Conservation (phyloP, 1,140 invertebrate genomes). For the Nixonia krombeini region DNA sequence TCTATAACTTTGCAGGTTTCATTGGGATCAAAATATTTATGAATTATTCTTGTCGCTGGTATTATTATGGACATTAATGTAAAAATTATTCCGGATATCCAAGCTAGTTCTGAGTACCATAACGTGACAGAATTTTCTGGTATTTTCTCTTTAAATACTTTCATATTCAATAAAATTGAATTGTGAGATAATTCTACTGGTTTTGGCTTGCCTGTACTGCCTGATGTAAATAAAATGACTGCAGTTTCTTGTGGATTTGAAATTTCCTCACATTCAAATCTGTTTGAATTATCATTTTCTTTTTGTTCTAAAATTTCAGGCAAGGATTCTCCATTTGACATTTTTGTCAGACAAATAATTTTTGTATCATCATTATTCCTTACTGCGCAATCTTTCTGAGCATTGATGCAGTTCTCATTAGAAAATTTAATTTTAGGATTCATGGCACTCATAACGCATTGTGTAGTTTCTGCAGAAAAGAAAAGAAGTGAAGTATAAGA, state of each 20-base stretch:
- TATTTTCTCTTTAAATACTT: not conserved
- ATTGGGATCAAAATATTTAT: constrained; percentile 5
- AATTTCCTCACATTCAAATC: not conserved
- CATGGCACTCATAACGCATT: not conserved
- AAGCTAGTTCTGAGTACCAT: constrained; percentile 11
- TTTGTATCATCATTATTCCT: not conserved
- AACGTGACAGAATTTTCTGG: not conserved
- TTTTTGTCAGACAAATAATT: constrained; percentile 2
- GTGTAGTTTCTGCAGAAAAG: not conserved
- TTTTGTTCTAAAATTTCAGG: constrained; percentile 2
- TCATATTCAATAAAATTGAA: constrained; percentile 2
- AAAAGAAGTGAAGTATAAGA: too few species aligned
- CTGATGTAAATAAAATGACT: constrained; percentile 12
- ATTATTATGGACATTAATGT: not conserved
- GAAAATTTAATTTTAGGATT: constrained; percentile 21
- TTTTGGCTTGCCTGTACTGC: constrained; percentile 7
- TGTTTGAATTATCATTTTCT: not conserved
- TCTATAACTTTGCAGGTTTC: constrained; percentile 12
- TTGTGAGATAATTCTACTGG: constrained; percentile 5
- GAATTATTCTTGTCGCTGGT: constrained; percentile 1
- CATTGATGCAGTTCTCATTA: not conserved
- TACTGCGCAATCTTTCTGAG: not conserved
- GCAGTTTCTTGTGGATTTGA: not conserved
- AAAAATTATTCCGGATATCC: constrained; percentile 2
- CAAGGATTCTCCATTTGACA: not conserved